Base-by-base conservation (phyloP, 2,888 invertebrate genomes). In the Cryptus armator region DNA sequence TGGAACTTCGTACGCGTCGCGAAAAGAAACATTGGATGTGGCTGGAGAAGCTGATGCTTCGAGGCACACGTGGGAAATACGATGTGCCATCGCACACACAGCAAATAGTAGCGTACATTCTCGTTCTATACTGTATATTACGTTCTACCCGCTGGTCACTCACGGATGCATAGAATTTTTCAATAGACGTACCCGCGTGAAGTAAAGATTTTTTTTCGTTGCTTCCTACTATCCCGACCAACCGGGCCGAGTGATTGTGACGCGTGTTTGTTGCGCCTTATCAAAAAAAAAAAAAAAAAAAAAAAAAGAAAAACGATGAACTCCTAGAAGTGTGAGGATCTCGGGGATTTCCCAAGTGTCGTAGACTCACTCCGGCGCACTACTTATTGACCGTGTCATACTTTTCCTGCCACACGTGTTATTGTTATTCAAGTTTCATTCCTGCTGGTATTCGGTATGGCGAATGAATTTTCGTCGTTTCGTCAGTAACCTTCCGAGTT, bases 121-220 rank as follows among this genome's bases (percentile, higher is more conserved):
- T 72, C 37, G 72, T 80, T 71, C 67, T 19, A 77, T 37, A 24
- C 32, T 59, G 43, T 43, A 59, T 16, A 53, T 24, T 67, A 83
- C 29, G 19, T 74, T 56, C 10, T 59, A 66, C 75, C 37, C 67
- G 75, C 76, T 84, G 84, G 81, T 85, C 84, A 84, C 85, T 87
- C 86, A 87, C 77, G 74, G 87, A 87, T 87, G 87, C 87, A 87
- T 87, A 86, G 87, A 87, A 87, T 87, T 87, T 87, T 87, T 87
- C 87, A 87, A 87, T 87, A 84, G 86, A 86, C 86, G 59, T 67
- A 71, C 71, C n/a, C 66, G 62, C 68, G 64, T 67, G 79, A 79
- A 84, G 74, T 48, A 77, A 83, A 80, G 72, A 77, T 85, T 81
- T 83, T 81, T 75, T 80, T 75, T 76, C 68, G 43, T 46, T 16